phyloP scores from a whole-genome alignment of 1,140 invertebrate species.

The Drosophila arawakana region DNA sequence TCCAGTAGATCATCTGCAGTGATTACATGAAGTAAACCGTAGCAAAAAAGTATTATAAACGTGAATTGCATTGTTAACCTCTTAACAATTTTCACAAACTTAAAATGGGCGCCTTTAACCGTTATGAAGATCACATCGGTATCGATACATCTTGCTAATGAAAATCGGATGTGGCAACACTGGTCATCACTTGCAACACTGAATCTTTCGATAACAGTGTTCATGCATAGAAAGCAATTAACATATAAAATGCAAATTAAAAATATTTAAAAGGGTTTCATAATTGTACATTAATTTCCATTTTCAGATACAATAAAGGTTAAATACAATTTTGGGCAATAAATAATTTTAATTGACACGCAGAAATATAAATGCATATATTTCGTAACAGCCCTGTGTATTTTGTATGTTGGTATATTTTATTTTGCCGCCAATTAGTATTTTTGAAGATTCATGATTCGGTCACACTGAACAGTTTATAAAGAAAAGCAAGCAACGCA shows the following conservation, averaged over 20 bases:
- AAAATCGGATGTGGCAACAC: conserved; percentile 4
- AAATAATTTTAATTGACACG: no score
- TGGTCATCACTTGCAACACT: conserved; percentile 14
- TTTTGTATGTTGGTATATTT: not conserved
- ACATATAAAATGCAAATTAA: no score
- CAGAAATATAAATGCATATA: no score
- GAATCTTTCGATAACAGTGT: not conserved
- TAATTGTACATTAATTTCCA: no score
- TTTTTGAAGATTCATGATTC: not conserved
- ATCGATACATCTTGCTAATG: conserved; percentile 1
- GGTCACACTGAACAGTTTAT: conserved; percentile 28
- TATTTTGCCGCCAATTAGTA: not conserved
- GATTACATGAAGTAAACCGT: not conserved
- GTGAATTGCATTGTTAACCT: conserved; percentile 27
- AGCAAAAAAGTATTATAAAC: not conserved
- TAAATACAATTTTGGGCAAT: no score
- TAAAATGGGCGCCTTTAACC: conserved; percentile 41
- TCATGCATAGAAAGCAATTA: no score
- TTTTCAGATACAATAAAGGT: no score
- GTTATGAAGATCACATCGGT: conserved; percentile 41
- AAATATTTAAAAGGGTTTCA: no score
- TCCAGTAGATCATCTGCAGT: conserved; percentile 49
- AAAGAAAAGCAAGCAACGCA: conserved; percentile 31
- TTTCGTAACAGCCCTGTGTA: not conserved
- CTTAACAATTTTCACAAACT: not conserved